A percentile compares a stretch with the other conserved stretches of the same genome.
Conservation (phyloP, 2,888 invertebrate species). For the Pteria penguin region DNA sequence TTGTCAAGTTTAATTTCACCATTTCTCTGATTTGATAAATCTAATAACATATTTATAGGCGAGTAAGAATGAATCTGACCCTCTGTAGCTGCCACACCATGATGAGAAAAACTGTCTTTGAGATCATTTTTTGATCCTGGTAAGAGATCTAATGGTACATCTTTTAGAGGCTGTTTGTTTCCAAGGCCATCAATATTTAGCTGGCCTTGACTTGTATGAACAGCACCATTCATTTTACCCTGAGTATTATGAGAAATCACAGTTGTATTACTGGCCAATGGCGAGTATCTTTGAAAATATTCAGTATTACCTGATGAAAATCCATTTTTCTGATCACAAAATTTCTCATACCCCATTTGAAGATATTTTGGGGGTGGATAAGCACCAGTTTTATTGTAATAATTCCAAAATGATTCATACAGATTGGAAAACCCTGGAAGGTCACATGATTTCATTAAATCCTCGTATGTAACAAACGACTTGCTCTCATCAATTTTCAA, state of each 20-base stretch:
- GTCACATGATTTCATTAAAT: constrained; percentile 56
- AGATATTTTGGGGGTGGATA: constrained; percentile 67
- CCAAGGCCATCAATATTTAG: not conserved
- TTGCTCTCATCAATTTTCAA: constrained; percentile 27
- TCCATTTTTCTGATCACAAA: not conserved
- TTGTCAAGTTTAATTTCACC: constrained; percentile 4
- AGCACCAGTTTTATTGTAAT: constrained; percentile 68
- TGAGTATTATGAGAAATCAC: constrained; percentile 32
- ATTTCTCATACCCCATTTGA: not conserved
- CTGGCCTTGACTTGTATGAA: constrained; percentile 4
- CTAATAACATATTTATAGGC: constrained; percentile 59
- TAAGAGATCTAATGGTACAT: constrained; percentile 26
- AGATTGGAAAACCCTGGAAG: constrained; percentile 55
- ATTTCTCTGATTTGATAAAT: constrained; percentile 33
- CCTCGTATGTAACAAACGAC: constrained; percentile 56
- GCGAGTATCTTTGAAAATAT: not conserved
- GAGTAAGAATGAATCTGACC: constrained; percentile 39
- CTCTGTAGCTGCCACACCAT: constrained; percentile 1
- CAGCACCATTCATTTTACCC: constrained; percentile 24
- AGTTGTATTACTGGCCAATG: constrained; percentile 24
- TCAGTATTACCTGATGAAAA: not conserved
- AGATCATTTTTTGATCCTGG: constrained; percentile 25
- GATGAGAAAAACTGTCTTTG: constrained; percentile 13
- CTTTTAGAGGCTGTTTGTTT: not conserved
- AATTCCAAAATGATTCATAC: constrained; percentile 73